Evolutionary conservation across 2,113 vertebrate genomes (phyloP), one percentile per base, ranked within the genome.

Genomic region (Baryphthengus martii): DNA sequence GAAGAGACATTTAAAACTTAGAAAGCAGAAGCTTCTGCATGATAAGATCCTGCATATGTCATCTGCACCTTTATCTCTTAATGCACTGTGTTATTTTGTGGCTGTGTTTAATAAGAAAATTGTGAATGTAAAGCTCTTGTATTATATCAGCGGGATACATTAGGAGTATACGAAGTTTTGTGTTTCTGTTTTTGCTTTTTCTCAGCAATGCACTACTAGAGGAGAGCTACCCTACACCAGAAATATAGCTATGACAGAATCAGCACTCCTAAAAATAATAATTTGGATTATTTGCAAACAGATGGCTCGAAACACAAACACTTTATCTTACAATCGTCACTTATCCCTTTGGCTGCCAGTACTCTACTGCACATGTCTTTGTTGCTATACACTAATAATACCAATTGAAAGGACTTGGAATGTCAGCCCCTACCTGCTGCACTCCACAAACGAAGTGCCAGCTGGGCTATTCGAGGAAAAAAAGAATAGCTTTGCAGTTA

Each of bases 271-370:
- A 75, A 86, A 96, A 94, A 79, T 72, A 94, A 85, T 93, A 90
- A 90, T 95, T 91, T 71, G 26, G 52, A 78, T 96, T 96, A 95
- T 96, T 95, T 96, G 93, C 95, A 94, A 96, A 93, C 95, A 97
- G 95, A 96, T 96, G 93, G 92, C 68, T 88, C 37, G 86, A 88
- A 95, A 88, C 75, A 85, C 89, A 91, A 91, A 95, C 67, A 87
- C 61, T 95, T 88, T 85, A 61, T 87, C 88, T 92, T 92, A 81
- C 76, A 96, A 72, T 92, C 90, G 78, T 94, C 73, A 81, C 86
- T 95, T 94, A 90, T 88, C 92, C 83, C 65, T 94, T 96, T 94
- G 92, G 79, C 92, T 97, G 92, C 95, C 93, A 89, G 7, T 75
- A 67, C 65, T 89, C 44, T 37, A 9, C 47, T 50, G 75, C 71